Conservation (phyloP, 2,797 vertebrate genomes). For the Denticeps clupeoides region DNA sequence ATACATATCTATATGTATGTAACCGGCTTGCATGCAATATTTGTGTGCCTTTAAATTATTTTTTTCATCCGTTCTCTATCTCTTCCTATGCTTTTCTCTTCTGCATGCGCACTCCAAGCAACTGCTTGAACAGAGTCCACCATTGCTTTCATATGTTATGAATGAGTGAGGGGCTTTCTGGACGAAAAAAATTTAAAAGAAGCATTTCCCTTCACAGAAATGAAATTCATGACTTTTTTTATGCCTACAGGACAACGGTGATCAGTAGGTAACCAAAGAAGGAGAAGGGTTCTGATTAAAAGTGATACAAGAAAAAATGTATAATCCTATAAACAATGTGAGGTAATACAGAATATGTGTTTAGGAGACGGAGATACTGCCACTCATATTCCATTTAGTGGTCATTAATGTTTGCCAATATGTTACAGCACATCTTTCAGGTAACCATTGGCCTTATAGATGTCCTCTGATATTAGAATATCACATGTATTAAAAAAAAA, state of each 20-base stretch:
- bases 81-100: slow-evolving; percentile 19
- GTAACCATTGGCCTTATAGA: slow-evolving; percentile 93
- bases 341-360: slow-evolving; percentile 37
- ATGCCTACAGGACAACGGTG: slow-evolving; percentile 54
- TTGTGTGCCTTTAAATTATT: slow-evolving; percentile 63
- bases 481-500: slow-evolving; percentile 58
- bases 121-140: slow-evolving; percentile 26
- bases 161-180: slow-evolving; percentile 35
- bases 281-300: slow-evolving; percentile 40
- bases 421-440: slow-evolving; percentile 82
- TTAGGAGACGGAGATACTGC: slow-evolving; percentile 63
- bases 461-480: slow-evolving; percentile 72
- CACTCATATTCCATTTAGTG: slow-evolving; percentile 65
- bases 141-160: slow-evolving; percentile 42
- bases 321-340: slow-evolving; percentile 13
- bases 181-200: background rate
- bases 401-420: slow-evolving; percentile 69
- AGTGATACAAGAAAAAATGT: slow-evolving; percentile 25
- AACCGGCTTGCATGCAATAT: slow-evolving; percentile 60
- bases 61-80: slow-evolving; percentile 47
- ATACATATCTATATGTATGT: slow-evolving; percentile 28
- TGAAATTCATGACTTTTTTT: slow-evolving; percentile 34
- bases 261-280: slow-evolving; percentile 73
- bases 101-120: slow-evolving; percentile 52
- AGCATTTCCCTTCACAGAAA: slow-evolving; percentile 30